Conservation (phyloP, 2,888 invertebrate genomes). For the Mesorhabditis spiculigera region DNA sequence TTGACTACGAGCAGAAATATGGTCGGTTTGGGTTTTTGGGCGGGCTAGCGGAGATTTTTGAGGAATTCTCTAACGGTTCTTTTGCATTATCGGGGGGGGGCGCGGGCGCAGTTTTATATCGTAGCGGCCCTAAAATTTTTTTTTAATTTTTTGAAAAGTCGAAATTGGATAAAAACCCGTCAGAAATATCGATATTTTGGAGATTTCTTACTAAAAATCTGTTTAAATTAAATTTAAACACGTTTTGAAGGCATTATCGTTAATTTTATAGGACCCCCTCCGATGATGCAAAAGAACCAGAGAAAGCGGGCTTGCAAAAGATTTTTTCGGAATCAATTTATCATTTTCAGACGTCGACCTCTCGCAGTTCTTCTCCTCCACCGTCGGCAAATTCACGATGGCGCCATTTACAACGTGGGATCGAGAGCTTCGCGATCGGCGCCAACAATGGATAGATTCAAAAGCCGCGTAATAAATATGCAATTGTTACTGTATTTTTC, state of each 20-base stretch:
- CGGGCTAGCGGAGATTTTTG: too few relatives aligned
- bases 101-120: too few relatives aligned
- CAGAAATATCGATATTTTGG: neutral
- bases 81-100: too few relatives aligned
- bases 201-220: neutral
- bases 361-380: slow-evolving; percentile 50
- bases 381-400: slow-evolving; percentile 33
- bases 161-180: too few relatives aligned
- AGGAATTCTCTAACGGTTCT: too few relatives aligned
- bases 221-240: neutral
- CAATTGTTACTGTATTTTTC: too few relatives aligned
- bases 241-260: neutral
- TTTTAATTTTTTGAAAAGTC: too few relatives aligned
- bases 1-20: slow-evolving; percentile 71
- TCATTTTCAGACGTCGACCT: slow-evolving; percentile 42
- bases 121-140: too few relatives aligned
- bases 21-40: slow-evolving; percentile 22
- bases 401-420: slow-evolving; percentile 53
- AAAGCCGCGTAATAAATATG: too few relatives aligned
- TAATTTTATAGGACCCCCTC: neutral
- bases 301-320: too few relatives aligned
- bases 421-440: slow-evolving; percentile 32
- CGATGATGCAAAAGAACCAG: too few relatives aligned
- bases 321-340: too few relatives aligned
- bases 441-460: neutral